phyloP scores from a whole-genome alignment of 2,888 invertebrate genomes.

The Liopterus haemorrhoidalis region DNA sequence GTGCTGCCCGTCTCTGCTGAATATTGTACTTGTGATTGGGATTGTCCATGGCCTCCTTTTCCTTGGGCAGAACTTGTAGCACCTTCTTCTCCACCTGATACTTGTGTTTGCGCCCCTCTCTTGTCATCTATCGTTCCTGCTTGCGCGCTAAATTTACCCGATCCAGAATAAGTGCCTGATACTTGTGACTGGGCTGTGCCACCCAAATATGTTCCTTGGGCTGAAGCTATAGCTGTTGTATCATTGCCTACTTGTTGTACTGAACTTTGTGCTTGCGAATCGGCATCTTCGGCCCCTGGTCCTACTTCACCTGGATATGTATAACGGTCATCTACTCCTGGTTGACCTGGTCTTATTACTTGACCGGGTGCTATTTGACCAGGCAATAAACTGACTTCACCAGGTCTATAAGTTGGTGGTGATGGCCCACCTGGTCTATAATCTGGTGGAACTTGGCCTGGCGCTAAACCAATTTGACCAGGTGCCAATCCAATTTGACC shows the following conservation, averaged over 20 bases:
- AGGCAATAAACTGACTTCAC: slow-evolving; percentile 13
- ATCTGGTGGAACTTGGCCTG: slow-evolving; percentile 13
- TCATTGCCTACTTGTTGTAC: slow-evolving; percentile 54
- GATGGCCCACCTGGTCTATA: slow-evolving; percentile 5
- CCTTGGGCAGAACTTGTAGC: slow-evolving; percentile 72
- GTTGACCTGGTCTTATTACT: slow-evolving; percentile 15
- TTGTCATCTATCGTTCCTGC: slow-evolving; percentile 72
- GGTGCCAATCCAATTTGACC: not conserved
- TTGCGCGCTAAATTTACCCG: slow-evolving; percentile 75
- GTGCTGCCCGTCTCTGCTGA: slow-evolving; percentile 71
- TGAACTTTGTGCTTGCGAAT: slow-evolving; percentile 68
- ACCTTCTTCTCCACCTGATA: slow-evolving; percentile 67
- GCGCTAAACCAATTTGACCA: slow-evolving; percentile 9
- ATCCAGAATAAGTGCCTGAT: slow-evolving; percentile 69
- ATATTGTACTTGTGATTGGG: slow-evolving; percentile 71
- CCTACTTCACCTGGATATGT: slow-evolving; percentile 25
- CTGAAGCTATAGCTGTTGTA: slow-evolving; percentile 69
- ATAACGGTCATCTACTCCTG: slow-evolving; percentile 17
- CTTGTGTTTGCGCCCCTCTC: slow-evolving; percentile 64
- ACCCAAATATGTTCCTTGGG: slow-evolving; percentile 68
- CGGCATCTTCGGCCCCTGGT: slow-evolving; percentile 52
- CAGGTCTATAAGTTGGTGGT: slow-evolving; percentile 10
- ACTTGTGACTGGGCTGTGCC: slow-evolving; percentile 79
- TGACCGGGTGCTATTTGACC: slow-evolving; percentile 4
- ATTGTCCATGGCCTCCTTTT: slow-evolving; percentile 64